Evolutionary conservation across 2,113 vertebrate genomes (phyloP), one percentile per base, ranked within the genome.

Genomic region (Oreamnos americanus): DNA sequence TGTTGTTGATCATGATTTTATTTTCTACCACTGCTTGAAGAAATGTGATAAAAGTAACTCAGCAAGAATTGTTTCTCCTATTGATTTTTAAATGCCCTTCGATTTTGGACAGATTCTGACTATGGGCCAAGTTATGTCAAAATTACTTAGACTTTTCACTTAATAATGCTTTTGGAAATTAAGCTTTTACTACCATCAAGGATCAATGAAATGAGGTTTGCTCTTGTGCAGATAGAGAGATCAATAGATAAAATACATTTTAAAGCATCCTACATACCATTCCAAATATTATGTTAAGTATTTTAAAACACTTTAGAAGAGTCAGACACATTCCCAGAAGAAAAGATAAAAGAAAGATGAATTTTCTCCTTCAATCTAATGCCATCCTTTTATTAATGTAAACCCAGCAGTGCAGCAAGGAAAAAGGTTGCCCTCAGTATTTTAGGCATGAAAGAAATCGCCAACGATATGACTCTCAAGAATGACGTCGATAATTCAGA

Each of bases 41-140:
- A 94, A 81, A 43, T 81, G n/a, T 49, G 30, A 89, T 55, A 94
- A 90, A 93, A 67, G 93, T 76, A 89, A 64, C n/a, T 45, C 57
- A 71, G 30, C 4, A 85, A 88, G 33, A 55, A 76, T 87, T 83
- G 45, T 79, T 76, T 96, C 17, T 74, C 23, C 45, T 78, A 83
- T 87, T 87, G 78, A 89, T 96, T 90, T 96, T 43, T 49, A 94
- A 97, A 95, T 81, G 9, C 4, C 23, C 53, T 83, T 94, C 15
- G 49, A 87, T 92, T 94, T 90, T 39, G n/a, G 16, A 23, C 13
- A 49, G 11, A 28, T 79, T 94, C n/a, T 57, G 62, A 74, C 9
- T 36, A 64, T 49, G 6, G 36, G 45, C 45, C 89, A 89, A 71
- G 36, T 21, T 43, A 83, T 51, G 26, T 94, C 39, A 94, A 55